Conservation (phyloP, 2,888 invertebrate species). For the Ptychoptera albimana region DNA sequence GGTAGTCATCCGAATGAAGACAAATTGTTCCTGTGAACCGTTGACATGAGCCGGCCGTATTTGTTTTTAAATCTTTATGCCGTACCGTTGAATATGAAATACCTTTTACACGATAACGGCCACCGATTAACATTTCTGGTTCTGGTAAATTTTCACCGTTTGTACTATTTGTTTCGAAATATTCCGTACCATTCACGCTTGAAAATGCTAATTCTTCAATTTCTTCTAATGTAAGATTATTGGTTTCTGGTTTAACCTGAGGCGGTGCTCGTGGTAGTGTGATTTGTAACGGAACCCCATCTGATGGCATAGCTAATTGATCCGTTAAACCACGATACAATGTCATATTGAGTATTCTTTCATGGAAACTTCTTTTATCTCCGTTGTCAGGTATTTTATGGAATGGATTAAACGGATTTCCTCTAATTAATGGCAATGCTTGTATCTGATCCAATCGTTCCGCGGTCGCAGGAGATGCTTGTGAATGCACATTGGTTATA, state of each 20-base stretch:
- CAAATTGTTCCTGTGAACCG: constrained; percentile 58
- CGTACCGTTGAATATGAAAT: constrained; percentile 17
- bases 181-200: constrained; percentile 22
- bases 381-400: not conserved
- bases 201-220: constrained; percentile 26
- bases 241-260: too few species aligned
- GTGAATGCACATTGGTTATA: too few species aligned
- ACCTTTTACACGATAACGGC: constrained; percentile 11
- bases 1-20: constrained; percentile 56
- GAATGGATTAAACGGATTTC: too few species aligned
- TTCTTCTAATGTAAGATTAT: constrained; percentile 6
- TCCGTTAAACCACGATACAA: constrained; percentile 5
- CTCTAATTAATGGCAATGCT: too few species aligned
- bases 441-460: too few species aligned
- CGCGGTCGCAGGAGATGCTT: too few species aligned
- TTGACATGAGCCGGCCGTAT: constrained; percentile 33
- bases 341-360: constrained; percentile 10
- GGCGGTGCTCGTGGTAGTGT: constrained; percentile 3
- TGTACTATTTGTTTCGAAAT: not conserved
- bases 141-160: constrained; percentile 17
- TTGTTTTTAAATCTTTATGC: constrained; percentile 20
- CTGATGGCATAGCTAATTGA: constrained; percentile 7
- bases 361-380: constrained; percentile 7
- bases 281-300: constrained; percentile 1
- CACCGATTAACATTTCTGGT: constrained; percentile 24